Evolutionary conservation across 1,140 invertebrate species (phyloP).

Genomic region (Lepidotrigona ventralis): DNA sequence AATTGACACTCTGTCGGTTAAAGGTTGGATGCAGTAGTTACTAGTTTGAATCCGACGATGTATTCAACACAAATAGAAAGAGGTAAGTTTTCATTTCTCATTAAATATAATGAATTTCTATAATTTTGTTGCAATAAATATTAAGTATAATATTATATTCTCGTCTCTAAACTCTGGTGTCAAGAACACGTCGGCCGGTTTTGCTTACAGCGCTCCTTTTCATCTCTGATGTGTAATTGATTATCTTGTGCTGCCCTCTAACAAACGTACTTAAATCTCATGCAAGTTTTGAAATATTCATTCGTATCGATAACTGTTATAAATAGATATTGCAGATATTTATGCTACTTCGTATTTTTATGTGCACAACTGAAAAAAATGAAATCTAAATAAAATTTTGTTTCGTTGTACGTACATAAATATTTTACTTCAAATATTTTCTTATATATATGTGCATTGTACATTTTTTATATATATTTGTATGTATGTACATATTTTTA

Average conservation of each 20-base stretch:
- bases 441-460: too few species aligned
- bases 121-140: background rate
- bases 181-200: constrained; percentile 58
- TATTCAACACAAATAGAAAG: background rate
- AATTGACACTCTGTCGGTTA: constrained; percentile 33
- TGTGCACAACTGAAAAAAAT: too few species aligned
- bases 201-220: constrained; percentile 50
- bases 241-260: constrained; percentile 23
- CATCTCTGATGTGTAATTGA: background rate
- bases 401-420: too few species aligned
- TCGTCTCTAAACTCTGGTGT: constrained; percentile 44
- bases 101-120: background rate
- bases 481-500: too few species aligned
- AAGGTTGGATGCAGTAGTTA: constrained; percentile 40
- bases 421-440: too few species aligned
- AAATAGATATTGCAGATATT: background rate
- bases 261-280: background rate
- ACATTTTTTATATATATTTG: too few species aligned
- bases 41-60: constrained; percentile 30
- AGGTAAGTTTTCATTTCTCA: constrained; percentile 11
- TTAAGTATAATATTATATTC: constrained; percentile 5
- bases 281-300: background rate
- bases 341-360: background rate
- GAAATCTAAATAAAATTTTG: too few species aligned
- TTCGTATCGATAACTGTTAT: background rate